A percentile compares a stretch with the other conserved stretches of the same genome.
Evolutionary conservation across 2,113 vertebrate species (phyloP).

Genomic region (Castor canadensis): DNA sequence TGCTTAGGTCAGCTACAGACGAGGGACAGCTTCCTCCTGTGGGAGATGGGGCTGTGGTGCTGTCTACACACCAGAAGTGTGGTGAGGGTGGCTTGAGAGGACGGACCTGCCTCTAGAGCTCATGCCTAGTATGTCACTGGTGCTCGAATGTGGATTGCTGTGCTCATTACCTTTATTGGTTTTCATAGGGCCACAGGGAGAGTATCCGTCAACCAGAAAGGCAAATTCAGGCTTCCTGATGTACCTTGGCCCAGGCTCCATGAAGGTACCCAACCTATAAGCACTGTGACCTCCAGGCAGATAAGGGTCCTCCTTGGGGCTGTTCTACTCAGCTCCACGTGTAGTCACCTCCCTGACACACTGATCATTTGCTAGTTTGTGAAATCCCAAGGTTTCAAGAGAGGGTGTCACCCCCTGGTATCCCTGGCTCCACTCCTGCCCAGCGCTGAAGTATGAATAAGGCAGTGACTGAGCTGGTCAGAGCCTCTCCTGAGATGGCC

Average conservation of each 20-base stretch:
- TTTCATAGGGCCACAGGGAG: not conserved
- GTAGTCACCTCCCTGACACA: not conserved
- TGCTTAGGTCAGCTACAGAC: not conserved
- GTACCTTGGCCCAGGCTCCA: not conserved
- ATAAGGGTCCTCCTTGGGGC: no score
- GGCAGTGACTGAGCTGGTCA: no score
- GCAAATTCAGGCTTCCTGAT: not conserved
- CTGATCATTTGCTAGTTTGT: not conserved
- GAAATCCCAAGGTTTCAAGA: not conserved
- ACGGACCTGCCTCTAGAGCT: not conserved
- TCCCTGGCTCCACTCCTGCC: not conserved
- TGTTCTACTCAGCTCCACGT: accelerated
- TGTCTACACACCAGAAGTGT: no score
- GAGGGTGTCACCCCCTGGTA: accelerated
- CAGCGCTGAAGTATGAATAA: not conserved
- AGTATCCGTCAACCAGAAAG: not conserved
- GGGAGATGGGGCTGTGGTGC: not conserved
- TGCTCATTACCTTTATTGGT: not conserved
- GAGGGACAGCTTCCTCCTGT: not conserved
- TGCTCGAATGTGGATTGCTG: not conserved
- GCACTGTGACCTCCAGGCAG: not conserved
- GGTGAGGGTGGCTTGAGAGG: not conserved
- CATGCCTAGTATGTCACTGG: not conserved
- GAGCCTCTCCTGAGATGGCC: not conserved
- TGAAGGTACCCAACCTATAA: not conserved